Percentiles rank a stretch among this genome's conserved stretches.
Evolutionary conservation across 2,797 vertebrate genomes (phyloP).

Genomic region (Hippoglossus hippoglossus): DNA sequence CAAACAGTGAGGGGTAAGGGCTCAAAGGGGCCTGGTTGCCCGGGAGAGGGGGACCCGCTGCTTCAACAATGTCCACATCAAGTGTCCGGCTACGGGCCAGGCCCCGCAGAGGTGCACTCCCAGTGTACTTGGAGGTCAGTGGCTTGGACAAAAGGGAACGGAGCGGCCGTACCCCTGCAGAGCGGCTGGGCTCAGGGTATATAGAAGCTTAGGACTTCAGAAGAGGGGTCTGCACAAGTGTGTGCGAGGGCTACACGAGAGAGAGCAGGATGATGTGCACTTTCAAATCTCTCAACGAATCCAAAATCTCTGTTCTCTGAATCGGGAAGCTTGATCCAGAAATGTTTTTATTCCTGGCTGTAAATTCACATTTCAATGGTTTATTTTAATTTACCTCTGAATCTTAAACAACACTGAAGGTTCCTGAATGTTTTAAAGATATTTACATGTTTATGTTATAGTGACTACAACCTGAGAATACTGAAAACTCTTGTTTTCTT

Average conservation of each 20-base stretch:
- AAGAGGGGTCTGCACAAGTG: slow-evolving; percentile 10
- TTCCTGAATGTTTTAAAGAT: too few relatives aligned
- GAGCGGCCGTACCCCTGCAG: slow-evolving; percentile 43
- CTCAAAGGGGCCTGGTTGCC: slow-evolving; percentile 82
- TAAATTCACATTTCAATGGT: background rate
- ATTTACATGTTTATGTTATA: too few relatives aligned
- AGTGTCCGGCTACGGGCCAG: slow-evolving; percentile 69
- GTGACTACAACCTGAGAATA: too few relatives aligned
- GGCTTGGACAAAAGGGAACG: slow-evolving; percentile 62
- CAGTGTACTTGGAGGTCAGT: slow-evolving; percentile 66
- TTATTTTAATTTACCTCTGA: too few relatives aligned
- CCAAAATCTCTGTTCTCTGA: too few relatives aligned
- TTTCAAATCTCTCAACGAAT: too few relatives aligned
- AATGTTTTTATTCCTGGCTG: background rate
- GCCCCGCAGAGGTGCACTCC: slow-evolving; percentile 70
- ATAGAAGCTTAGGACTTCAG: slow-evolving; percentile 14
- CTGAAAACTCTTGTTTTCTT: too few relatives aligned
- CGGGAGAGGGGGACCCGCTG: slow-evolving; percentile 74
- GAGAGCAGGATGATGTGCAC: slow-evolving; percentile 2
- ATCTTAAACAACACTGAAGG: too few relatives aligned
- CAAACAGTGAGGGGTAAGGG: slow-evolving; percentile 81
- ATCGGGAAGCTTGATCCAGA: too few relatives aligned
- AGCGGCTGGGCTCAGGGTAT: slow-evolving; percentile 51
- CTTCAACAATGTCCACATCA: slow-evolving; percentile 83
- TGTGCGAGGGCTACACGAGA: slow-evolving; percentile 16